Base-by-base conservation (phyloP, 2,113 vertebrate genomes). In the Corydoras maculifer region DNA sequence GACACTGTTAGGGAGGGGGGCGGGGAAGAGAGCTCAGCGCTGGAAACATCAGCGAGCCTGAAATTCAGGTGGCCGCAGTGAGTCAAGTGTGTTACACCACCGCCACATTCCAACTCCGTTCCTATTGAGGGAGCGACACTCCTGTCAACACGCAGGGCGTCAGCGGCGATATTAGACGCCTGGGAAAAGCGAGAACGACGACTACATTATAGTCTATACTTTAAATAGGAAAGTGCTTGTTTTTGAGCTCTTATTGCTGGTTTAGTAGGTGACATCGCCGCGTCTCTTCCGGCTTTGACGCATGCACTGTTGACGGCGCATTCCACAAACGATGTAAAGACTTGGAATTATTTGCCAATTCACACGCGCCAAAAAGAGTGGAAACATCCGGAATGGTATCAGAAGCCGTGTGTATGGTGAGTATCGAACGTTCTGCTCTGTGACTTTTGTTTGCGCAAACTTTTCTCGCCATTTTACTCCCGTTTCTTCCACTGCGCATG, bases 11-110 rank as follows among this genome's bases (percentile, higher is more conserved):
- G 14, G 88, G 85, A 6, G 9, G 6, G 63, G 66, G 81, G 89
- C 86, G 89, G 85, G 83, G 85, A 81, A 86, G 87, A 81, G 18
- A 86, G 86, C 84, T 86, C 82, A 6, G 82, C 84, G 76, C 81
- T 71, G 82, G 85, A 86, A 88, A 86, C 88, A 83, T 86, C 85
- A 79, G 85, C 81, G 77, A 85, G 87, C 86, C 88, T 82, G 86
- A 84, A 85, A 84, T 89, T 88, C 89, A 91, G 90, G 90, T 91
- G 86, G 75, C 76, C 74, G 78, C 66, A 65, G 59, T 60, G 69
- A 86, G 80, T 83, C 77, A 74, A 75, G 50, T 77, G 66, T 5
- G 69, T 79, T 82, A 84, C 86, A 77, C 76, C 72, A 81, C 79
- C 68, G 75, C 82, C 74, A 78, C 85, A 59, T 77, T 54, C 55